phyloP scores from a whole-genome alignment of 2,113 vertebrate species.

The Silurus glanis region DNA sequence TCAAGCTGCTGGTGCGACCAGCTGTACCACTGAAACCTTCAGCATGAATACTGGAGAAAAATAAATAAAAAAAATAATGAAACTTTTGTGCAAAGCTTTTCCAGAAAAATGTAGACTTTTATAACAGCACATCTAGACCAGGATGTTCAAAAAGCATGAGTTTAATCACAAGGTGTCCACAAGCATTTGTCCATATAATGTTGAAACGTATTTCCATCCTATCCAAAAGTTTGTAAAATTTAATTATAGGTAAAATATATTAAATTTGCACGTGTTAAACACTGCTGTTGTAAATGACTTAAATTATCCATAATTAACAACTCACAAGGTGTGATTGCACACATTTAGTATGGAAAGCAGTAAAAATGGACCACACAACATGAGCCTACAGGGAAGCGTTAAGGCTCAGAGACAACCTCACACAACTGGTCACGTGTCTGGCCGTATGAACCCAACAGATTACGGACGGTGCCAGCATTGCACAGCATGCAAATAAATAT shows the following conservation, averaged over 20 bases:
- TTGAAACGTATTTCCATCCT: background rate
- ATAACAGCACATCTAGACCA: background rate
- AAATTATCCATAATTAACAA: slow-evolving; percentile 46
- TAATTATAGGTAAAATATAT: background rate
- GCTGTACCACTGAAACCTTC: slow-evolving; percentile 73
- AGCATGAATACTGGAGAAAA: slow-evolving; percentile 63
- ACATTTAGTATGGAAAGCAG: slow-evolving; percentile 42
- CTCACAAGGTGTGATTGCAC: slow-evolving; percentile 44
- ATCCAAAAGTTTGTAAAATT: background rate
- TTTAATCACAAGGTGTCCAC: background rate
- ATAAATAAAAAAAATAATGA: background rate
- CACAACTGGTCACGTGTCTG: slow-evolving; percentile 45
- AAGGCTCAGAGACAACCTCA: slow-evolving; percentile 45
- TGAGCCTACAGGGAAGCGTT: slow-evolving; percentile 47
- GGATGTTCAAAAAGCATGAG: background rate
- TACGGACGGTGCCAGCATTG: slow-evolving; percentile 37
- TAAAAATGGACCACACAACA: slow-evolving; percentile 47
- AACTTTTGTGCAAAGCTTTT: background rate
- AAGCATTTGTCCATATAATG: background rate
- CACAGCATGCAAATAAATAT: slow-evolving; percentile 56
- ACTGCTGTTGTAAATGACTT: slow-evolving; percentile 49
- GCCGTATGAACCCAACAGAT: slow-evolving; percentile 47
- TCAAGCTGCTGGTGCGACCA: slow-evolving; percentile 74
- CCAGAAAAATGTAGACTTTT: background rate
- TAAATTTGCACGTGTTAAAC: slow-evolving; percentile 16